These are phyloP conservation scores for Delichon dasypus DNA, from an alignment of 2,797 vertebrate species.

Conservation along the genomic window DNA sequence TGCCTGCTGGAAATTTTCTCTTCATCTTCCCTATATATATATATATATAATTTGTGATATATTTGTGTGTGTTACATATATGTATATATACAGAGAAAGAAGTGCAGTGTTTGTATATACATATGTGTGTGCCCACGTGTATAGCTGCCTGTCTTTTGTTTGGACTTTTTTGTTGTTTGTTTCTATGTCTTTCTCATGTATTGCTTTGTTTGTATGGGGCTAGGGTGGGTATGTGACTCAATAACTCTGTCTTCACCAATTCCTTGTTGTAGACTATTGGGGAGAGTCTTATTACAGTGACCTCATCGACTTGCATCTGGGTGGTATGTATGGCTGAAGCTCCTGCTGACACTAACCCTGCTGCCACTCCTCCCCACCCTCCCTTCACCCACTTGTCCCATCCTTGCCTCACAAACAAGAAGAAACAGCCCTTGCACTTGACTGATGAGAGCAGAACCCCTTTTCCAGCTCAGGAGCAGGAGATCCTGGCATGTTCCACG, in stretches of 20 bases:
- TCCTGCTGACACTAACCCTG: constrained; percentile 88
- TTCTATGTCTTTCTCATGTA: neutral
- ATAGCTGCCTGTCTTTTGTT: constrained; percentile 30
- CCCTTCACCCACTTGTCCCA: constrained; percentile 64
- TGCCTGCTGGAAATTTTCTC: constrained; percentile 26
- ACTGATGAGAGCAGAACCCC: constrained; percentile 71
- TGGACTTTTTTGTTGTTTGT: neutral
- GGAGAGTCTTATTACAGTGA: constrained; percentile 99
- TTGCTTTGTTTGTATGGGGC: constrained; percentile 40
- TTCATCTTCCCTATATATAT: neutral
- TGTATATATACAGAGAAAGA: neutral
- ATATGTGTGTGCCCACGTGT: neutral
- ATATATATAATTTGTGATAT: neutral
- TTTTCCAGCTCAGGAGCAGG: constrained; percentile 74
- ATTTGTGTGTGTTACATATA: neutral
- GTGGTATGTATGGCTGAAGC: constrained; percentile 98
- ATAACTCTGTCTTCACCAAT: constrained; percentile 95
- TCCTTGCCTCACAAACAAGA: constrained; percentile 64
- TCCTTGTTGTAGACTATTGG: constrained; percentile 99
- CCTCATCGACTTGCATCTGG: constrained; percentile 99
- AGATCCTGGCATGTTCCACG: neutral
- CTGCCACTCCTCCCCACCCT: constrained; percentile 70
- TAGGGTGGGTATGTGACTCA: constrained; percentile 66
- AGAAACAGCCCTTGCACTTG: constrained; percentile 58
- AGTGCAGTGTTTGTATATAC: neutral